Conservation (phyloP, 2,797 vertebrate genomes). For the Apodemus agrarius region DNA sequence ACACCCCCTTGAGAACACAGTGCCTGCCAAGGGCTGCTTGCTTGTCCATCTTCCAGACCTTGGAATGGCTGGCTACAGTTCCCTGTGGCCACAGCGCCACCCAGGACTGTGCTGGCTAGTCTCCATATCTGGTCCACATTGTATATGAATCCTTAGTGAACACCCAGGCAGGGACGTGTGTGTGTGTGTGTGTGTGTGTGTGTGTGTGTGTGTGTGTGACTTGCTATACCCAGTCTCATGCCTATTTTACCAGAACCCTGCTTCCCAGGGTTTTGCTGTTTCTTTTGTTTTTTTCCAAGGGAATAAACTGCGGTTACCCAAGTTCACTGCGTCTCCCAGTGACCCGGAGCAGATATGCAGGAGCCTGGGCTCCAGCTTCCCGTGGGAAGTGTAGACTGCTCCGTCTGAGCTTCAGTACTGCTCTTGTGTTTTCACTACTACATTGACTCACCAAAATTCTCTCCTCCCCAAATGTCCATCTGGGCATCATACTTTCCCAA, state of each 20-base stretch:
- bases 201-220: background rate
- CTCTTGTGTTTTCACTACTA: background rate
- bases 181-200: background rate
- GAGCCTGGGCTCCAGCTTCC: background rate
- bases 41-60: background rate
- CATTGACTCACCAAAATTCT: constrained; percentile 96
- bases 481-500: constrained; percentile 98
- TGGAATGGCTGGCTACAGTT: too few relatives aligned
- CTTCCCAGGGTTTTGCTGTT: background rate
- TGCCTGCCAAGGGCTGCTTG: background rate
- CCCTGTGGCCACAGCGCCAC: background rate
- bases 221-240: background rate
- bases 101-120: background rate
- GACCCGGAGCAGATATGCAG: background rate
- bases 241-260: background rate
- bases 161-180: background rate
- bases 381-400: background rate
- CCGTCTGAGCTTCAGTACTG: too few relatives aligned
- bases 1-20: background rate
- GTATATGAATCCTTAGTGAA: background rate
- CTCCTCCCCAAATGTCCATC: constrained; percentile 99
- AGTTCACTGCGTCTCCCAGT: too few relatives aligned
- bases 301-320: background rate
- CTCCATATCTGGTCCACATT: background rate
- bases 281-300: background rate